phyloP scores from a whole-genome alignment of 2,797 vertebrate genomes.

The Centropyge bicolor region DNA sequence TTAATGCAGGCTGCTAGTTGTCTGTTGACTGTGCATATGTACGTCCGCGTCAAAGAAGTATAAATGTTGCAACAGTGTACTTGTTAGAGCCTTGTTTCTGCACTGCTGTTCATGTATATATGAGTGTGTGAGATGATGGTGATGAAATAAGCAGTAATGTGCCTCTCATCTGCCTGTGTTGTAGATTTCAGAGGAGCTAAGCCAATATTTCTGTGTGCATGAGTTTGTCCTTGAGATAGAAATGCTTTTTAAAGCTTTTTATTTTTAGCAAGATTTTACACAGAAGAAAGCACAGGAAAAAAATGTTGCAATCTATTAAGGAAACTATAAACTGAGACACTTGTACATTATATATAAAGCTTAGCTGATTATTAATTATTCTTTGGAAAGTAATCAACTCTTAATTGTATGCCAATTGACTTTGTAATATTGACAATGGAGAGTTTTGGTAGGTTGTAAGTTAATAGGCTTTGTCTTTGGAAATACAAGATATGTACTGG shows the following conservation, averaged over 20 bases:
- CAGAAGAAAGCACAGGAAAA: not conserved
- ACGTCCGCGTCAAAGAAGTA: not conserved
- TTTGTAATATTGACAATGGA: not conserved
- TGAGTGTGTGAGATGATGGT: conserved; percentile 36
- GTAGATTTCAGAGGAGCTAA: conserved; percentile 57
- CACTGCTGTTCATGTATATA: conserved; percentile 30
- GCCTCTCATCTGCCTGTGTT: conserved; percentile 44
- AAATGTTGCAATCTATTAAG: not conserved
- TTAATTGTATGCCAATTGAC: not conserved
- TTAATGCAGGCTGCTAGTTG: conserved; percentile 10
- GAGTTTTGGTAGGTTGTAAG: not conserved
- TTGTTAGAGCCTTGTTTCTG: conserved; percentile 12
- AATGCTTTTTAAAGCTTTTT: not conserved
- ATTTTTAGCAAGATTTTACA: conserved; percentile 5
- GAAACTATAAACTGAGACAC: not conserved
- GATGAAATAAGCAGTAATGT: conserved; percentile 64
- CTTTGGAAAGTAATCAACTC: not conserved
- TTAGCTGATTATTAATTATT: not conserved
- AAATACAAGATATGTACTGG: not conserved
- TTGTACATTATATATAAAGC: not conserved
- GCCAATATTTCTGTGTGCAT: conserved; percentile 5
- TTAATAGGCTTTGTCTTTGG: not conserved
- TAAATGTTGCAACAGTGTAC: conserved; percentile 53
- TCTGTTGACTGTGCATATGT: conserved; percentile 14
- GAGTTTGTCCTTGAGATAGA: conserved; percentile 2